Evolutionary conservation across 2,888 invertebrate genomes (phyloP), one percentile per base, ranked within the genome.

Genomic region (Dryobota labecula): DNA sequence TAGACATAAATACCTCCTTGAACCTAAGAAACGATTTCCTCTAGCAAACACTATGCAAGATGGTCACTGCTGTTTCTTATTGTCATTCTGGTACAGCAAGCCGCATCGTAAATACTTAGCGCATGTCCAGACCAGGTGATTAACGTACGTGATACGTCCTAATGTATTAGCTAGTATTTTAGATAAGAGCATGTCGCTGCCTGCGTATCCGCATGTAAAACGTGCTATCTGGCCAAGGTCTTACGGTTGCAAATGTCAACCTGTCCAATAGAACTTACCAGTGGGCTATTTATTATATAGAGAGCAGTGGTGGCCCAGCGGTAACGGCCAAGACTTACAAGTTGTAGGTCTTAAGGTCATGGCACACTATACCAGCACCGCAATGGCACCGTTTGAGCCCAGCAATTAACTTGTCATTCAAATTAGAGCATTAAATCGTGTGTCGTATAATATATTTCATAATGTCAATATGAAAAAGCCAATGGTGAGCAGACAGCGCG

Each of bases 81-180:
- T 18, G 13, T 41, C 33, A 38, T 57, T 72, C 13, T 7, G 8
- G 8, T 41, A 58, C 57, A 47, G 11, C 8, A 51, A 41, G 6
- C 27, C 20, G 38, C 20, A 33, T 58, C 68, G n/a, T 53, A 43
- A 69, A 60, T 73, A 51, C 27, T 58, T 20, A 60, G 9, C 8
- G 2, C 20, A 33, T 13, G 41, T 60, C 33, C n/a, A 27, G 13
- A 27, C 24, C 33, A 60, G 33, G 1, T 8, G 13, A 33, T 58
- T 49, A 49, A 70, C 24, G 30, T 20, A 24, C 11, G 15, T 27
- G 47, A 49, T 73, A 49, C 8, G 24, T 24, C 20, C 41, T 49
- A 27, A 60, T 49, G 1, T n/a, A 70, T 33, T 60, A 33, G 49
- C 8, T 60, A n/a, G 20, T 58, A 33, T 5, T 41, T 33, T 15